phyloP scores from a whole-genome alignment of 1,140 invertebrate genomes.

The Drosophila nigromelanica region DNA sequence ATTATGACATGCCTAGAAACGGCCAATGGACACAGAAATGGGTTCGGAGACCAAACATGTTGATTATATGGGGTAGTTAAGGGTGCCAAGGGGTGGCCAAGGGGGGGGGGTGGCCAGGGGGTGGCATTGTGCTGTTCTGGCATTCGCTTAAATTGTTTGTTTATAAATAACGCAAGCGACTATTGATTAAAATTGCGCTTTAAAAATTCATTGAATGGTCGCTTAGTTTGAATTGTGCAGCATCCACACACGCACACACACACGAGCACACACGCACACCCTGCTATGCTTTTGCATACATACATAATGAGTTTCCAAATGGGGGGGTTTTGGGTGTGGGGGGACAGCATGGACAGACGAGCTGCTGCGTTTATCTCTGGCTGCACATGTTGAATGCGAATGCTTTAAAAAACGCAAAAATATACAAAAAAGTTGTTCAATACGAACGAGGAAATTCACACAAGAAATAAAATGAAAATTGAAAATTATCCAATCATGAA shows the following conservation, averaged over 20 bases:
- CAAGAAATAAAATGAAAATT: no score
- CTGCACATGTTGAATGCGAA: constrained; percentile 55
- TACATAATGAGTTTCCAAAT: constrained; percentile 18
- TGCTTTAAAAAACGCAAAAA: constrained; percentile 30
- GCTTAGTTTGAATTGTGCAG: constrained; percentile 65
- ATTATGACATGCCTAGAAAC: constrained; percentile 46
- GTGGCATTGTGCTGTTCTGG: constrained; percentile 7
- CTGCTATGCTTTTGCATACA: constrained; percentile 34
- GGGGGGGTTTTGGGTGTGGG: neutral
- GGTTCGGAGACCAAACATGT: constrained; percentile 3
- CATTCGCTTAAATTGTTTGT: constrained; percentile 68
- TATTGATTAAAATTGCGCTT: constrained; percentile 79
- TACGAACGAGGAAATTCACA: no score
- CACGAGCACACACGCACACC: constrained; percentile 15
- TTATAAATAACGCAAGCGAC: constrained; percentile 74
- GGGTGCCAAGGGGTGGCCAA: neutral
- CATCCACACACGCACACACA: constrained; percentile 22
- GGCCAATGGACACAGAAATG: constrained; percentile 9
- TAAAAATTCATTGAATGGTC: constrained; percentile 72
- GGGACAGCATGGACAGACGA: constrained; percentile 9
- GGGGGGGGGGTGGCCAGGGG: neutral
- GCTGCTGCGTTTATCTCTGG: constrained; percentile 17
- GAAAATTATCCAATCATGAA: no score
- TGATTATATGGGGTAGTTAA: neutral
- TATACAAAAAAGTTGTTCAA: neutral